Evolutionary conservation across 2,113 vertebrate species (phyloP), one percentile per base, ranked within the genome.

Genomic region (Aldabrachelys gigantea): DNA sequence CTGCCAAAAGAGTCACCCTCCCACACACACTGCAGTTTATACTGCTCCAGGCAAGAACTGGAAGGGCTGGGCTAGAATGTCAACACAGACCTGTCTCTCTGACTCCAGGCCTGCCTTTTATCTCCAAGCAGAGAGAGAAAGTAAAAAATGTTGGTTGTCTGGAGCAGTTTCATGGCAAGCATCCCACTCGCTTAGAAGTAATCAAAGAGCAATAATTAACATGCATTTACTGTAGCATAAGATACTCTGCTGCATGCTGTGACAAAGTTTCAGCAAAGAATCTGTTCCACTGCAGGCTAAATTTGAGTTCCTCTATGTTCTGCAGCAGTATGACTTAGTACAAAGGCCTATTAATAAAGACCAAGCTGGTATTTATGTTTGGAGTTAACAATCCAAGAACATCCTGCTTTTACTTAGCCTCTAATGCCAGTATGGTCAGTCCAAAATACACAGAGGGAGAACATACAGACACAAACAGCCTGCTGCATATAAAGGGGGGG

Each of bases 201-300:
- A 98, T 97, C 96, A 97, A 95, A 97, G 97, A 91, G 96, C 97
- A 97, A 97, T 97, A 98, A 98, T 97, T 97, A 98, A 97, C 95
- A 94, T 3, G 88, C 83, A 3, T 93, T 98, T 95, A 89, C 96
- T 97, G 96, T 95, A 94, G 84, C 90, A 96, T 57, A 95, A 97
- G 94, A 96, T 96, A 92, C 89, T 94, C 95, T 3, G 78, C 83
- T 97, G 94, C 97, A 95, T 97, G 98, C 98, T 97, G 94, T 92
- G 96, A 97, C 98, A 98, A 65, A 96, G 97, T 94, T 69, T 89
- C 91, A 95, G 95, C 82, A 94, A 98, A 96, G 96, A 97, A 98
- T 97, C 96, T 91, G 92, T 93, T 96, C 93, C 78, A 97, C 96
- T 96, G 92, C 82, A 95, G 94, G 97, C 96, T 96, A 97, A 89